phyloP scores from a whole-genome alignment of 2,888 invertebrate species.

The Girardia tigrina region DNA sequence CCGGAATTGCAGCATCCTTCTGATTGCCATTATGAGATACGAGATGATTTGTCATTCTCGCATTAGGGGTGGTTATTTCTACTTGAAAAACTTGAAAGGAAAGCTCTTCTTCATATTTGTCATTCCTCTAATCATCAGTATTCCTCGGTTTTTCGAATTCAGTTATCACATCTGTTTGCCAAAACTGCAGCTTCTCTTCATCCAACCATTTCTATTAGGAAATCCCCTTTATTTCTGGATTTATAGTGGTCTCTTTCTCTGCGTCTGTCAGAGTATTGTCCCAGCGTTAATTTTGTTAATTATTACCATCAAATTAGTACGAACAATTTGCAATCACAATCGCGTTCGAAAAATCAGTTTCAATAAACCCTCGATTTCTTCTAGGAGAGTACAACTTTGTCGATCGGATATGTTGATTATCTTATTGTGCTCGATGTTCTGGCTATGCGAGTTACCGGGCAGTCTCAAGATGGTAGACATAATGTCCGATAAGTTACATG shows the following conservation, averaged over 20 bases:
- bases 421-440: slow-evolving; percentile 30
- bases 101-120: background rate
- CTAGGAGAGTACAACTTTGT: background rate
- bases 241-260: slow-evolving; percentile 1
- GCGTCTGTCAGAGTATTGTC: slow-evolving; percentile 17
- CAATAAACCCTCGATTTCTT: background rate
- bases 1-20: slow-evolving; percentile 16
- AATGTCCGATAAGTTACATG: slow-evolving; percentile 21
- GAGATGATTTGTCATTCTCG: slow-evolving; percentile 24
- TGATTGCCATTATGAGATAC: slow-evolving; percentile 30
- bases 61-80: background rate
- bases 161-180: slow-evolving; percentile 26
- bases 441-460: slow-evolving; percentile 31
- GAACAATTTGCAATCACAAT: slow-evolving; percentile 15
- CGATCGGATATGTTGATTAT: slow-evolving; percentile 27
- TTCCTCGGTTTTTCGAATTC: slow-evolving; percentile 26
- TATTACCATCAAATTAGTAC: slow-evolving; percentile 16
- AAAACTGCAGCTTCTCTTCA: background rate
- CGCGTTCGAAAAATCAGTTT: background rate
- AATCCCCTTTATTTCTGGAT: background rate
- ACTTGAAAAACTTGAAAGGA: background rate
- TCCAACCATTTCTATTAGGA: slow-evolving; percentile 21
- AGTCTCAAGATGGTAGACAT: slow-evolving; percentile 30
- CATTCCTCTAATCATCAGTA: background rate
- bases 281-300: slow-evolving; percentile 5